phyloP scores from a whole-genome alignment of 1,140 invertebrate genomes.

The Camponotus vicinus region DNA sequence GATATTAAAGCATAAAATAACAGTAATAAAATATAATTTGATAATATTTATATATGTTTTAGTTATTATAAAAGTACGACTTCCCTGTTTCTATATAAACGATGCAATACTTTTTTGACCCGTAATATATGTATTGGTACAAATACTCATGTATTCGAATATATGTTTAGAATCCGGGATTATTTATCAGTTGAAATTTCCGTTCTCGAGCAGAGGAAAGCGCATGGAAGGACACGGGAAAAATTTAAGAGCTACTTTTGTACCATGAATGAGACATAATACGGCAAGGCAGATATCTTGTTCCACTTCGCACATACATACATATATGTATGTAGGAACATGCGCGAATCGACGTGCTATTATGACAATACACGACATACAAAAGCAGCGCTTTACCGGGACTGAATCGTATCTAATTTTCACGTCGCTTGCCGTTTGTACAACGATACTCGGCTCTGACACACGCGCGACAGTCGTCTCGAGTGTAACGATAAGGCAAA shows the following conservation, averaged over 20 bases:
- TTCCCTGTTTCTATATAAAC: too few species aligned
- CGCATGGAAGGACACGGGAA: not conserved
- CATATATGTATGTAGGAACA: not conserved
- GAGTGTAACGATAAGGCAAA: constrained; percentile 30
- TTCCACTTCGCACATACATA: not conserved
- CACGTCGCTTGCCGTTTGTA: constrained; percentile 49
- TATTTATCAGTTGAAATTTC: not conserved
- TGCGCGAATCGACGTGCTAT: constrained; percentile 43
- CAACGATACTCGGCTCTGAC: constrained; percentile 37
- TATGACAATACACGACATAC: constrained; percentile 34
- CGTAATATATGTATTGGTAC: not conserved
- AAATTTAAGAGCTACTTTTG: constrained; percentile 28
- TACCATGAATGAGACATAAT: not conserved
- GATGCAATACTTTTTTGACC: too few species aligned
- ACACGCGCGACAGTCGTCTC: constrained; percentile 38
- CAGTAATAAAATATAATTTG: too few species aligned
- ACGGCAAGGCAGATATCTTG: constrained; percentile 13
- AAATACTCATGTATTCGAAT: not conserved
- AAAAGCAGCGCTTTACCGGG: constrained; percentile 30
- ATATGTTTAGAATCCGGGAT: not conserved
- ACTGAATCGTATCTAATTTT: constrained; percentile 62
- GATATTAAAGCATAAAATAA: too few species aligned
- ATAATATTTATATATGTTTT: too few species aligned
- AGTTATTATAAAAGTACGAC: too few species aligned
- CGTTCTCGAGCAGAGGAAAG: too few species aligned